These are phyloP conservation scores for Dunckerocampus dactyliophorus DNA, from an alignment of 2,113 vertebrate genomes.

Conservation along the genomic window DNA sequence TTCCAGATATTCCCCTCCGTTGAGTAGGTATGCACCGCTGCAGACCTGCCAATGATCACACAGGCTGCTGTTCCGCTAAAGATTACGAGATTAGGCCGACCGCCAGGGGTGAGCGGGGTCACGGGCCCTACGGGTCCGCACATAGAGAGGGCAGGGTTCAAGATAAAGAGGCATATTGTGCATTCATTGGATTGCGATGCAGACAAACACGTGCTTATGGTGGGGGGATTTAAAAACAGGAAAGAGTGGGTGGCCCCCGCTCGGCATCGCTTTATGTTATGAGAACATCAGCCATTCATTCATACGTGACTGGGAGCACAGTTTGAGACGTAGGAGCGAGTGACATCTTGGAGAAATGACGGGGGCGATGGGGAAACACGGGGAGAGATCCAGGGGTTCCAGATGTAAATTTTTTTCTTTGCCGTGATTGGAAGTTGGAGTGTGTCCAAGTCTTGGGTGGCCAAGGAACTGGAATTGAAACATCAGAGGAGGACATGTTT, in stretches of 20 bases:
- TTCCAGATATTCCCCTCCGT: conserved; percentile 40
- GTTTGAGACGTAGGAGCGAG: conserved; percentile 2
- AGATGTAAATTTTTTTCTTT: conserved; percentile 9
- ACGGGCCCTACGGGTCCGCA: conserved; percentile 16
- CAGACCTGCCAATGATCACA: conserved; percentile 60
- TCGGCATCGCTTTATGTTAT: conserved; percentile 15
- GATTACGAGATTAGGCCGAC: conserved; percentile 59
- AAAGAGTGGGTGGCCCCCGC: conserved; percentile 32
- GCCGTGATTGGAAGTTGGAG: conserved; percentile 4
- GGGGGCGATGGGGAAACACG: not conserved
- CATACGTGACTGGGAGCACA: conserved; percentile 12
- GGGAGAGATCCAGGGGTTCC: not conserved
- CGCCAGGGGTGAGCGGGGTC: conserved; percentile 44
- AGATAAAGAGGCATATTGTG: conserved; percentile 44
- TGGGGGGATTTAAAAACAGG: conserved; percentile 26
- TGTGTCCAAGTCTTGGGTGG: not conserved
- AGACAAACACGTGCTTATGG: conserved; percentile 32
- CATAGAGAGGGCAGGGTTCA: conserved; percentile 1
- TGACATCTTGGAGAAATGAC: not conserved
- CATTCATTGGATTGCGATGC: conserved; percentile 47
- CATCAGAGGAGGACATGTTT: not conserved
- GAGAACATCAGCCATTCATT: conserved; percentile 24
- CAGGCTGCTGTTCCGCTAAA: conserved; percentile 53
- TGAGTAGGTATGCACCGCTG: conserved; percentile 40
- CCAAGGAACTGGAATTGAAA: not conserved